Percentiles rank a stretch among this genome's conserved stretches.
Conservation (phyloP, 2,113 vertebrate species). For the Trinectes maculatus region DNA sequence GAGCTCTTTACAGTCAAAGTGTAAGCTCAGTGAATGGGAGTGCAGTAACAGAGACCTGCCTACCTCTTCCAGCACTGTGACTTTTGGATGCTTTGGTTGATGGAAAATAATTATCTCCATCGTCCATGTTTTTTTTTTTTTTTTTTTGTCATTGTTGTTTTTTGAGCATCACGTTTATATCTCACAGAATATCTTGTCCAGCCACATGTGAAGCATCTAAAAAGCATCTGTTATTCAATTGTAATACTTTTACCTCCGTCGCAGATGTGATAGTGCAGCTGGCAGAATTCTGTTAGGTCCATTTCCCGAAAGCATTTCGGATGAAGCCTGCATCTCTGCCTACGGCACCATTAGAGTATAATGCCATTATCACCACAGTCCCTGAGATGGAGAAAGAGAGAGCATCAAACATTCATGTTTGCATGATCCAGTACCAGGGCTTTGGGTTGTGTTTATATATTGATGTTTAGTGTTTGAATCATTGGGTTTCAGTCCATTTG, state of each 20-base stretch:
- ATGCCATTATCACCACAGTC: slow-evolving; percentile 59
- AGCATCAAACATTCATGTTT: slow-evolving; percentile 56
- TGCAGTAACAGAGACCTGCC: not conserved
- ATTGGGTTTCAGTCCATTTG: slow-evolving; percentile 43
- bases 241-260: slow-evolving; percentile 58
- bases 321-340: slow-evolving; percentile 53
- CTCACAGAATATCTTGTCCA: slow-evolving; percentile 29
- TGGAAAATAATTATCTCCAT: slow-evolving; percentile 17
- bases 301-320: slow-evolving; percentile 64
- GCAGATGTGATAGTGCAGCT: slow-evolving; percentile 40
- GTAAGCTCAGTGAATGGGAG: not conserved
- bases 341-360: slow-evolving; percentile 59
- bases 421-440: slow-evolving; percentile 12
- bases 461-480: slow-evolving; percentile 14
- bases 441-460: slow-evolving; percentile 32
- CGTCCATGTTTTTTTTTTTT: too few relatives aligned
- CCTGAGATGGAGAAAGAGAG: slow-evolving; percentile 31
- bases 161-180: slow-evolving; percentile 49
- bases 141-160: not conserved
- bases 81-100: slow-evolving; percentile 29
- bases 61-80: slow-evolving; percentile 2
- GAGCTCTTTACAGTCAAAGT: slow-evolving; percentile 22
- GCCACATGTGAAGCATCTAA: slow-evolving; percentile 36
- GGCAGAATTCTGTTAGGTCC: slow-evolving; percentile 55
- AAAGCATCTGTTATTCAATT: slow-evolving; percentile 55